Base-by-base conservation (phyloP, 1,140 invertebrate genomes). In the Centruroides sculpturatus region DNA sequence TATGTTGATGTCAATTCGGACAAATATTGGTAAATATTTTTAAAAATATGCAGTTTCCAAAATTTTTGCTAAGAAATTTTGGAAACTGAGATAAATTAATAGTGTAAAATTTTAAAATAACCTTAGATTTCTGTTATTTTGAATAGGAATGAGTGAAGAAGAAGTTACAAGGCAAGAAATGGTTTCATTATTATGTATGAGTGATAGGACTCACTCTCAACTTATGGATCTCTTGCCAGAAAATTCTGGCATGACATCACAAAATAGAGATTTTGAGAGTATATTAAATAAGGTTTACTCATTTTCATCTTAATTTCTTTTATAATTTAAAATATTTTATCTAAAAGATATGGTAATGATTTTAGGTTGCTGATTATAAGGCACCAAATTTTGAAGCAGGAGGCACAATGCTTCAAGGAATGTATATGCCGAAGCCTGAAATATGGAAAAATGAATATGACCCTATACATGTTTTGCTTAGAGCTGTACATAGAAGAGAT, bases 211-310 rank as follows among this genome's bases (percentile, higher is more conserved):
- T 3, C 92, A 97, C 75, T 93, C 89, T 66, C 92, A 96, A 71
- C 76, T 97, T 23, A 85, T 93, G 75, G 92, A 97, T 72, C 75
- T 92, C 46, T 92, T 97, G 86, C 93, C 94, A 1, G 92, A 97
- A 76, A 80, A 91, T 35, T 94, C 89, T 69, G 92, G 92, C 7
- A 89, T 87, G 68, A 71, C 71, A 55, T 85, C 86, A 35, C 88
- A 92, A 70, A 89, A 85, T 54, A 83, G 86, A 68, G 89, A 93
- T 75, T 92, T 95, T 73, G 92, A 95, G 73, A 80, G 82, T 48
- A 82, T 89, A 53, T 77, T 94, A 34, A 83, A 85, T 62, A 82
- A 87, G 75, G 81, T 83, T 61, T 46, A 47, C 35, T 57, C 48
- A 11, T 63, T 41, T 35, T 8, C 55, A 23, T 23, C 23, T 41